Percentiles rank a stretch among this genome's conserved stretches.
These are phyloP conservation scores for Rousettus leschenaultii DNA, from an alignment of 2,113 vertebrate species.

Conservation along the genomic window DNA sequence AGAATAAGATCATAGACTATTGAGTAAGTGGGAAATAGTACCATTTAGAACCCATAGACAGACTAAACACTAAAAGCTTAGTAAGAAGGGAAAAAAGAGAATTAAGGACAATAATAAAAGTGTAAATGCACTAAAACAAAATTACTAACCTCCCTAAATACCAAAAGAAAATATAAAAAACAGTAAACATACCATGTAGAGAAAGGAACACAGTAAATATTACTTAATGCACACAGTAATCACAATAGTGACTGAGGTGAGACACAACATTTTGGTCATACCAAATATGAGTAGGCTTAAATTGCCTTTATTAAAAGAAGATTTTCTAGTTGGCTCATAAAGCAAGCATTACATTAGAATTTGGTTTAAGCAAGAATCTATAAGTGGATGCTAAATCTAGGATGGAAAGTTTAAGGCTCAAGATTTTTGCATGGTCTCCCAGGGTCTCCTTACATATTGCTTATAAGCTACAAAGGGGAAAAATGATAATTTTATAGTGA, in stretches of 20 bases:
- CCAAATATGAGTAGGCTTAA: neutral
- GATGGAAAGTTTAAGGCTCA: neutral
- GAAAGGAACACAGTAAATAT: neutral
- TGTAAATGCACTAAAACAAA: constrained; percentile 4
- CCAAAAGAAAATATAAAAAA: neutral
- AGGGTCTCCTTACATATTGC: neutral
- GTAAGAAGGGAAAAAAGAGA: neutral
- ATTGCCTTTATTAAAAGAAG: neutral
- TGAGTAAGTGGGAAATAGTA: neutral
- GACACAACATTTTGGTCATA: neutral
- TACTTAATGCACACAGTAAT: neutral
- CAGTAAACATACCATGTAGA: neutral
- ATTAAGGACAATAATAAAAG: neutral
- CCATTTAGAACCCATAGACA: neutral
- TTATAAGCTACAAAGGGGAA: neutral
- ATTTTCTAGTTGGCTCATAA: neutral
- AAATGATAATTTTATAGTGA: neutral
- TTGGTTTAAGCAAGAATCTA: neutral
- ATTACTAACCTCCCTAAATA: neutral
- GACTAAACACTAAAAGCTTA: neutral
- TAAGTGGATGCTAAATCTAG: constrained; percentile 11
- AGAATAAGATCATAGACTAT: neutral
- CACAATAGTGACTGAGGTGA: neutral
- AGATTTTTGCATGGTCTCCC: neutral
- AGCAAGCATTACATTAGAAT: constrained; percentile 7